These are phyloP conservation scores for Harpegnathos saltator DNA, from an alignment of 1,140 invertebrate species.

Conservation along the genomic window DNA sequence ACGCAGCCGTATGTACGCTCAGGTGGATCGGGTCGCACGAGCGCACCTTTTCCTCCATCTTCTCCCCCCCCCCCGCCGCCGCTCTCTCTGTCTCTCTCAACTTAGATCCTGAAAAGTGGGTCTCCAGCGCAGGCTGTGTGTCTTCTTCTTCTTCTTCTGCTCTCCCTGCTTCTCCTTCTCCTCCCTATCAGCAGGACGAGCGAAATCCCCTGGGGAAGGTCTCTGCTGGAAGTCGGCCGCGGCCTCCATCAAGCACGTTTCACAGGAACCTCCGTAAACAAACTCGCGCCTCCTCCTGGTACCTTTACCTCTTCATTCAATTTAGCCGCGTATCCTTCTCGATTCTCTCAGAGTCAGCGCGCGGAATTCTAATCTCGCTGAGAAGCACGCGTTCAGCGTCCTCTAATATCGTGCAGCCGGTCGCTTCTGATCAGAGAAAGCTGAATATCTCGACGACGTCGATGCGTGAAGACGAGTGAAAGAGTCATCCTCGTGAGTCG, in stretches of 20 bases:
- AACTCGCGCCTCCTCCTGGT: not conserved
- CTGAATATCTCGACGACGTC: slow-evolving; percentile 11
- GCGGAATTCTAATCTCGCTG: slow-evolving; percentile 41
- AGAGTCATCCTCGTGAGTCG: too few relatives aligned
- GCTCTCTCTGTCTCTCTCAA: slow-evolving; percentile 14
- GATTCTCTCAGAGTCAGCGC: not conserved
- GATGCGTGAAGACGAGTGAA: too few relatives aligned
- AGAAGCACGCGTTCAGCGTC: too few relatives aligned
- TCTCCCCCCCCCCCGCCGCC: too few relatives aligned
- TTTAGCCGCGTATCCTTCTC: slow-evolving; percentile 14
- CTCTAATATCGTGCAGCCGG: too few relatives aligned
- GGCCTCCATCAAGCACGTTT: slow-evolving; percentile 34
- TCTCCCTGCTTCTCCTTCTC: too few relatives aligned
- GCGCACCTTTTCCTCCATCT: not conserved
- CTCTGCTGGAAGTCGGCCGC: slow-evolving; percentile 27
- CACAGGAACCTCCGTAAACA: slow-evolving; percentile 41
- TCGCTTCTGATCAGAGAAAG: too few relatives aligned
- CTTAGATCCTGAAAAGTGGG: slow-evolving; percentile 60
- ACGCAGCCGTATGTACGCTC: not conserved
- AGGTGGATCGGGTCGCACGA: slow-evolving; percentile 35
- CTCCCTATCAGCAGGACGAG: slow-evolving; percentile 64
- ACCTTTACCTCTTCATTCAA: slow-evolving; percentile 33
- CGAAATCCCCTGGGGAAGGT: slow-evolving; percentile 48
- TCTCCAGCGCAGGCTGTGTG: not conserved
- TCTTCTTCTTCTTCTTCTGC: slow-evolving; percentile 6